Evolutionary conservation across 2,888 invertebrate genomes (phyloP).

Genomic region (Icerya purchasi): DNA sequence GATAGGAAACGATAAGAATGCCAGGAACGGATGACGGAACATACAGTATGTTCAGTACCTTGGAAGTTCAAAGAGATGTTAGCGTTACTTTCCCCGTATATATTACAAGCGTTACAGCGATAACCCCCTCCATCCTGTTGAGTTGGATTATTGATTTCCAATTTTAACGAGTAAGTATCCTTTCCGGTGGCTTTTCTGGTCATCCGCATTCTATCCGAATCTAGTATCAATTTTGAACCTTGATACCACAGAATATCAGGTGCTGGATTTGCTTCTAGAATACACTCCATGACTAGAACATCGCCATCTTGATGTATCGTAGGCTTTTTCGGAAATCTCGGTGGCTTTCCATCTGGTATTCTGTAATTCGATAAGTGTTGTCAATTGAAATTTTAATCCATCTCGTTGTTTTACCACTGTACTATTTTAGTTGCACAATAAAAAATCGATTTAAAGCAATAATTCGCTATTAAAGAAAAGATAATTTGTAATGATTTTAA

Average conservation of each 20-base stretch:
- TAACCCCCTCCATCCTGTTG: constrained; percentile 95
- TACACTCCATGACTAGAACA: constrained; percentile 82
- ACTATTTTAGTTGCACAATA: too few species aligned
- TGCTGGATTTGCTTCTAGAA: constrained; percentile 82
- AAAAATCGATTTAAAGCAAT: too few species aligned
- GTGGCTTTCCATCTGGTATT: constrained; percentile 88
- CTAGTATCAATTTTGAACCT: constrained; percentile 60
- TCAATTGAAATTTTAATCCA: too few species aligned
- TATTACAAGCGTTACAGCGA: constrained; percentile 96
- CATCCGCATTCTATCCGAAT: constrained; percentile 74
- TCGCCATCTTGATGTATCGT: constrained; percentile 87
- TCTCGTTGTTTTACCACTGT: too few species aligned
- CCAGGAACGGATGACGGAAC: background rate
- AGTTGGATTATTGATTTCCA: constrained; percentile 87
- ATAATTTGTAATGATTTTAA: too few species aligned
- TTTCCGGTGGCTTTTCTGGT: constrained; percentile 68
- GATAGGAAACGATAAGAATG: too few species aligned
- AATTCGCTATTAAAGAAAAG: too few species aligned
- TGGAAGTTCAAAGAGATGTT: constrained; percentile 99
- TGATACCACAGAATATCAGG: constrained; percentile 93
- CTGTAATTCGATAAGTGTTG: too few species aligned
- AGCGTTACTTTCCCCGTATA: constrained; percentile 97
- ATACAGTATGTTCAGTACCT: constrained; percentile 39
- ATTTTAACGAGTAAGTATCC: constrained; percentile 73
- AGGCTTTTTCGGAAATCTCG: constrained; percentile 90